phyloP scores from a whole-genome alignment of 2,113 vertebrate genomes.

The Strigops habroptila region DNA sequence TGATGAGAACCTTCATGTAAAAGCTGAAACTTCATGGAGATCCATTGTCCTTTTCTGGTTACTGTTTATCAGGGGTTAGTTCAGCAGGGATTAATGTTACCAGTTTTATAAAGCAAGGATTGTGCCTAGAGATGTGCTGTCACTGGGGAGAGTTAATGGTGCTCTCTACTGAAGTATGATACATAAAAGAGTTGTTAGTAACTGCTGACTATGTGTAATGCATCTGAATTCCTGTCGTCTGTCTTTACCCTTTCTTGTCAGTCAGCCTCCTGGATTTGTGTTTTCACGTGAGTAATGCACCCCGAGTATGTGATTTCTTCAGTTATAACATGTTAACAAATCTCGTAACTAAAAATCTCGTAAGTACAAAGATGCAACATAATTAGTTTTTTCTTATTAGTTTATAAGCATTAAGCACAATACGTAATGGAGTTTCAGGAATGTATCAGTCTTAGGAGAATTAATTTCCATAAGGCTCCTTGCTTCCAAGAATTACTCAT shows the following conservation, averaged over 20 bases:
- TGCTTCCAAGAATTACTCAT: slow-evolving; percentile 20
- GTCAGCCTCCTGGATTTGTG: neutral
- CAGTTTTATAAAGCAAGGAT: neutral
- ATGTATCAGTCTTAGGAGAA: neutral
- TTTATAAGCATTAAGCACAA: neutral
- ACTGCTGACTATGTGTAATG: neutral
- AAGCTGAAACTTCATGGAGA: neutral
- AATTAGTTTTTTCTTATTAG: slow-evolving; percentile 27
- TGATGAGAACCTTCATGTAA: neutral
- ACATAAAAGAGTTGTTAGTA: neutral
- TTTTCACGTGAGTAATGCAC: neutral
- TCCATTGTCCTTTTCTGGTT: neutral
- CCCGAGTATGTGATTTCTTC: neutral
- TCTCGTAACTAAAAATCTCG: neutral
- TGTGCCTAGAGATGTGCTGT: neutral
- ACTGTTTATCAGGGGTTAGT: neutral
- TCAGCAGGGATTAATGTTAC: neutral
- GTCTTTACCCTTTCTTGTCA: neutral
- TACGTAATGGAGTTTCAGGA: slow-evolving; percentile 2
- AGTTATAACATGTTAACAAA: neutral
- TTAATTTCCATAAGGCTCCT: neutral
- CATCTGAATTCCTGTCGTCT: neutral
- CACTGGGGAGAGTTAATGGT: neutral
- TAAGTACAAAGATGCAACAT: neutral
- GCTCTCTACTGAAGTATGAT: neutral